Evolutionary conservation across 1,140 invertebrate genomes (phyloP).

Genomic region (Musca domestica): DNA sequence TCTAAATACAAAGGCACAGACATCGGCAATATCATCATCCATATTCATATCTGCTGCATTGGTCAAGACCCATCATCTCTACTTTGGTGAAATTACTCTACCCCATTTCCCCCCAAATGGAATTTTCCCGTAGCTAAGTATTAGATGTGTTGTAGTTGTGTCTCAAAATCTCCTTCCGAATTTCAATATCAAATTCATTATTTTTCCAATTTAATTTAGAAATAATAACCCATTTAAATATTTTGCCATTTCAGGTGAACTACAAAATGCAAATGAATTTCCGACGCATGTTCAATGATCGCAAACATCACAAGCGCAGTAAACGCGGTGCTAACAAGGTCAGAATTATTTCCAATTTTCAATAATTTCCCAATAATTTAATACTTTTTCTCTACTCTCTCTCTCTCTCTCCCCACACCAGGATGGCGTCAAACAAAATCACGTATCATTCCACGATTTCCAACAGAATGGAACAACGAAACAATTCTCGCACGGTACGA

Average conservation of each 20-base stretch:
- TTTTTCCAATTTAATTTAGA: too few relatives aligned
- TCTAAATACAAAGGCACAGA: too few relatives aligned
- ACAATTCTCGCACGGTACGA: conserved; percentile 80
- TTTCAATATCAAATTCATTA: too few relatives aligned
- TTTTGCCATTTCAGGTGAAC: conserved; percentile 64
- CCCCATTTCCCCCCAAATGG: too few relatives aligned
- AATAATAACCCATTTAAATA: too few relatives aligned
- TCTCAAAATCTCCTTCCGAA: too few relatives aligned
- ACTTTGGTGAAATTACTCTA: too few relatives aligned
- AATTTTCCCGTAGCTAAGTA: too few relatives aligned
- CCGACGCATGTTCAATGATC: conserved; percentile 74
- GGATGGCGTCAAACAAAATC: conserved; percentile 70
- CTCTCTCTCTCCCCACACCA: conserved; percentile 27
- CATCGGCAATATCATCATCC: too few relatives aligned
- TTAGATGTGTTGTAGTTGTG: background rate
- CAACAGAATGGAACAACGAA: conserved; percentile 82
- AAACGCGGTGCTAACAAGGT: conserved; percentile 73
- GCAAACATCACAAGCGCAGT: conserved; percentile 77
- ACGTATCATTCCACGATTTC: conserved; percentile 82
- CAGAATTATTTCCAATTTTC: conserved; percentile 27
- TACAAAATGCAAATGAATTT: conserved; percentile 91
- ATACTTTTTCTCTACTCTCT: background rate
- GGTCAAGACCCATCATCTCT: too few relatives aligned
- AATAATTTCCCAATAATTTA: background rate
- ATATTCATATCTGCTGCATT: too few relatives aligned